Base-by-base conservation (phyloP, 2,888 invertebrate species). In the Sycophila texana region DNA sequence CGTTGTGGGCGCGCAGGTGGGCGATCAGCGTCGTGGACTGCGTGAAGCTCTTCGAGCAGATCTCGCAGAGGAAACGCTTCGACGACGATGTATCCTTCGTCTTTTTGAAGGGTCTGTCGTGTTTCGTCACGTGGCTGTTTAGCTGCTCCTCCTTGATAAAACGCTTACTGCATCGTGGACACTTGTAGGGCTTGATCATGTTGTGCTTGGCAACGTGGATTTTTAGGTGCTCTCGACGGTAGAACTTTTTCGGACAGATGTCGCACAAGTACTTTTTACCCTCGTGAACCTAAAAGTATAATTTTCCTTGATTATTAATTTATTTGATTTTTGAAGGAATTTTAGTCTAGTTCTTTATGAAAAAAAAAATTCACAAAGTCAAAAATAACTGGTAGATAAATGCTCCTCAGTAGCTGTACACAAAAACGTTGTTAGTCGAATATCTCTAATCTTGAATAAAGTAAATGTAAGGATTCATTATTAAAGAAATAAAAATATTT, bases 161-260 rank as follows among this genome's bases (percentile, higher is more conserved):
- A 26, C 90, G 88, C 61, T 90, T 90, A 2, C 89, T 86, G 70
- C 90, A 90, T 0, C 89, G 85, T 0, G 86, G 85, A 72, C 90
- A 90, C 60, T 90, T 90, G 81, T 89, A 89, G 0, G 90, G 90
- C 57, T 90, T 90, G 14, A 90, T 84, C 89, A 90, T 90, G 63
- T 90, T 90, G 78, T 90, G 90, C 67, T 90, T 90, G 0, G 90
- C 90, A 0, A 90, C 89, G 74, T 90, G 90, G 58, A 90, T 89
- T 74, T 90, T 90, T 4, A 90, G 79, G 63, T 90, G 90, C 67
- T 90, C 90, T 0, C 89, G 85, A 16, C 90, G 84, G 75, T 90
- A 90, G 76, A 90, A 90, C 76, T 90, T 90, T 81, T 90, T 90
- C 3, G 90, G 90, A 51, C 90, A 90, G 39, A 90, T 90, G 66